Percentiles rank a stretch among this genome's conserved stretches.
phyloP scores from a whole-genome alignment of 2,113 vertebrate genomes.

The Lonchura striata region DNA sequence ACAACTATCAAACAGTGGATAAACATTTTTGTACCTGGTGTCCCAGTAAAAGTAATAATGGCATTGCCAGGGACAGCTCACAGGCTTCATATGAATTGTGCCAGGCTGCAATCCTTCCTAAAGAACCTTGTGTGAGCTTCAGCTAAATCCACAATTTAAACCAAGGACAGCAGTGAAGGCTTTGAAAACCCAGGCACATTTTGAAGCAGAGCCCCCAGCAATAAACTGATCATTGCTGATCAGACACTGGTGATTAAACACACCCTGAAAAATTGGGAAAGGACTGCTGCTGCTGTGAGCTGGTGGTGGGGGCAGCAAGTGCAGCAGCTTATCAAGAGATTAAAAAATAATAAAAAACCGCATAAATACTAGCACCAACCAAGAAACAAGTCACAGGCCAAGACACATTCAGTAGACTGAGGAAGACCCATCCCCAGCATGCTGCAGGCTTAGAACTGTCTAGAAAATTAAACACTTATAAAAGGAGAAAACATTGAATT shows the following conservation, averaged over 20 bases:
- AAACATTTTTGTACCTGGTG: not conserved
- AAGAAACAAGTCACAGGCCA: not conserved
- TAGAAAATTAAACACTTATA: not conserved
- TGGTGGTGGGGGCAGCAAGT: not conserved
- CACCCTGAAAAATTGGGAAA: not conserved
- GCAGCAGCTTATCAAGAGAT: not conserved
- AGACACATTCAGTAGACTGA: not conserved
- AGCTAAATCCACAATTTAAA: not conserved
- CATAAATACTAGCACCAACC: not conserved
- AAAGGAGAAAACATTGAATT: not conserved
- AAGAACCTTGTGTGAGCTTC: not conserved
- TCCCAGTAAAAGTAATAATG: not conserved
- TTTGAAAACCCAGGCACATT: not conserved
- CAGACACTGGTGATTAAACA: not conserved
- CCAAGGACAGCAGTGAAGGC: rapidly evolving
- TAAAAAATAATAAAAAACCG: not conserved
- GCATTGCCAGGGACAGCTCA: not conserved
- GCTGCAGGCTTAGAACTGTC: not conserved
- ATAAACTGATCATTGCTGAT: not conserved
- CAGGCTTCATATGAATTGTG: not conserved
- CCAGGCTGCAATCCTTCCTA: not conserved
- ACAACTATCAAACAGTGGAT: not conserved
- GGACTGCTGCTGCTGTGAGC: not conserved
- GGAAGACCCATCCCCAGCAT: not conserved
- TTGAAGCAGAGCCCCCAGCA: not conserved